Conservation (phyloP, 2,888 invertebrate species). For the Panorpa germanica region DNA sequence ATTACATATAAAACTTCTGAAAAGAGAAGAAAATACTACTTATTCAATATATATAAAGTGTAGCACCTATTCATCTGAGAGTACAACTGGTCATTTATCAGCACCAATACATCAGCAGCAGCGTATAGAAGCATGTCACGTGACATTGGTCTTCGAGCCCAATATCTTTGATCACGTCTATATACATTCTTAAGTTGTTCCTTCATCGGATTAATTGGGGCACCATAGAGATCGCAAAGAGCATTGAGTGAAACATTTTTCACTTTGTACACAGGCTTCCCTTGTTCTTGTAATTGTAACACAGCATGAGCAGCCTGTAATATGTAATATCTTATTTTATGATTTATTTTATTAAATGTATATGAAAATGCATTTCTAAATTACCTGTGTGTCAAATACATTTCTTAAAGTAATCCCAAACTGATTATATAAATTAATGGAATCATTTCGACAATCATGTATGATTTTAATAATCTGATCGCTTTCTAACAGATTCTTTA, state of each 20-base stretch:
- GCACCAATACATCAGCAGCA: slow-evolving; percentile 70
- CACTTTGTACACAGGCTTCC: slow-evolving; percentile 84
- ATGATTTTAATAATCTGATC: slow-evolving; percentile 71
- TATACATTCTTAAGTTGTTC: slow-evolving; percentile 78
- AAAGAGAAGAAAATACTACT: slow-evolving; percentile 1
- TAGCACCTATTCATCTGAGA: slow-evolving; percentile 41
- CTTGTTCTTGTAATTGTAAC: slow-evolving; percentile 73
- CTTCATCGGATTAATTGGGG: slow-evolving; percentile 77
- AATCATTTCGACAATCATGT: slow-evolving; percentile 85
- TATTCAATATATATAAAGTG: neutral
- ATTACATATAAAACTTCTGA: slow-evolving; percentile 3
- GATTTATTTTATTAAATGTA: slow-evolving; percentile 15
- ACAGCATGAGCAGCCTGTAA: slow-evolving; percentile 72
- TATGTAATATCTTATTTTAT: slow-evolving; percentile 9
- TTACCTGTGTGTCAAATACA: slow-evolving; percentile 79
- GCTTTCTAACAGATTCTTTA: slow-evolving; percentile 63
- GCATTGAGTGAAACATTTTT: slow-evolving; percentile 85
- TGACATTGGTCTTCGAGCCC: slow-evolving; percentile 75
- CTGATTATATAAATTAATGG: slow-evolving; percentile 70
- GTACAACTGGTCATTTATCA: slow-evolving; percentile 74
- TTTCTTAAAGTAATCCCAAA: slow-evolving; percentile 65
- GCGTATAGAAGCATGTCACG: slow-evolving; percentile 86
- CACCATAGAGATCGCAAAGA: slow-evolving; percentile 75
- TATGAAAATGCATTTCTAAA: slow-evolving; percentile 8
- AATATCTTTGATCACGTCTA: slow-evolving; percentile 66